A percentile compares a stretch with the other conserved stretches of the same genome.
Conservation (phyloP, 2,888 invertebrate species). For the Drosophila ustulata region DNA sequence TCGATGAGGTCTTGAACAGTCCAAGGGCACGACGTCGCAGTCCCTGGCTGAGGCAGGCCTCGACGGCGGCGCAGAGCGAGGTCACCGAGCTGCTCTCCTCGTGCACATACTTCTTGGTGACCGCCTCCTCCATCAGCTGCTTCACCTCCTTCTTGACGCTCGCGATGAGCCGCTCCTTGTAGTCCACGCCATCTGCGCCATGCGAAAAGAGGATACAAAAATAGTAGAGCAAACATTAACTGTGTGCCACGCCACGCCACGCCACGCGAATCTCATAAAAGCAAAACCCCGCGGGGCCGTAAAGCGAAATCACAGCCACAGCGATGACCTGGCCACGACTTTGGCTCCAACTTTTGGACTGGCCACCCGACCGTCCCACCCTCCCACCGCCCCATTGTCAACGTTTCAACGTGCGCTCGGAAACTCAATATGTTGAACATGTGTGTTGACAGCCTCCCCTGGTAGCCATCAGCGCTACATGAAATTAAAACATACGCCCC, state of each 20-base stretch:
- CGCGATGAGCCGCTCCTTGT: slow-evolving; percentile 91
- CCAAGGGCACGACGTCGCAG: slow-evolving; percentile 90
- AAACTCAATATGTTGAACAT: slow-evolving; percentile 74
- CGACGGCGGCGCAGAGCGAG: slow-evolving; percentile 95
- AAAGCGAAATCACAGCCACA: slow-evolving; percentile 65
- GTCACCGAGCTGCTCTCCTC: slow-evolving; percentile 97
- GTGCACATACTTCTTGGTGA: slow-evolving; percentile 96
- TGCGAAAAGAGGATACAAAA: no score
- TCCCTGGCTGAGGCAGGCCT: slow-evolving; percentile 93
- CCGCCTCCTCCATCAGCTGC: slow-evolving; percentile 98
- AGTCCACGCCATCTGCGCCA: slow-evolving; percentile 85
- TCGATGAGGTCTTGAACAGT: slow-evolving; percentile 96
- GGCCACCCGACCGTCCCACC: no score
- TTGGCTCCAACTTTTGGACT: neutral
- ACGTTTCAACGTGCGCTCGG: slow-evolving; percentile 25
- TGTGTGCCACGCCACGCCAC: slow-evolving; percentile 19
- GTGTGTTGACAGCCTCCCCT: slow-evolving; percentile 44
- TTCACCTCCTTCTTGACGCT: slow-evolving; percentile 97
- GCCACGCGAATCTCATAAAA: slow-evolving; percentile 62
- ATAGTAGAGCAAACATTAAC: slow-evolving; percentile 40
- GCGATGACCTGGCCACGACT: slow-evolving; percentile 2
- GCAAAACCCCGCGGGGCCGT: slow-evolving; percentile 56
- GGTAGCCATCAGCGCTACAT: slow-evolving; percentile 17
- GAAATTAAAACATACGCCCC: slow-evolving; percentile 51
- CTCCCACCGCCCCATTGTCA: slow-evolving; percentile 8